These are phyloP conservation scores for Turritopsis rubra DNA, from an alignment of 30 jellyfish, hydroid and myxozoan genomes.

Conservation along the genomic window DNA sequence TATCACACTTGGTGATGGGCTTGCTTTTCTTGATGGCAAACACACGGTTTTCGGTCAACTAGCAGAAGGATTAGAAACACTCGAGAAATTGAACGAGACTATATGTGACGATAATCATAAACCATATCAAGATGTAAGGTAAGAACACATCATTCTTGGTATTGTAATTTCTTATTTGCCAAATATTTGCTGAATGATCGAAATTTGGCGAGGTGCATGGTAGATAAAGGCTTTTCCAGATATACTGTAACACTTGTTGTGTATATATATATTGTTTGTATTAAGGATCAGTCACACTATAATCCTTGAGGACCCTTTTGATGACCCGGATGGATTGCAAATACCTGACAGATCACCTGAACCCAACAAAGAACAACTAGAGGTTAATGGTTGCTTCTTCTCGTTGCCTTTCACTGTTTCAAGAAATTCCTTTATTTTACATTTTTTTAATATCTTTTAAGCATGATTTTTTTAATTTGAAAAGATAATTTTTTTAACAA, in stretches of 20 bases:
- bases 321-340: slow-evolving; percentile 74
- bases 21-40: slow-evolving; percentile 85
- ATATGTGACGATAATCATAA: slow-evolving; percentile 71
- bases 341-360: slow-evolving; percentile 93
- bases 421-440: not conserved
- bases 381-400: slow-evolving; percentile 29
- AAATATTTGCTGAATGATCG: not conserved
- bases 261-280: too few species aligned
- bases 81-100: slow-evolving; percentile 69
- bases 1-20: slow-evolving; percentile 57
- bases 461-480: not conserved
- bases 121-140: slow-evolving; percentile 98
- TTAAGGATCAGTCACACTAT: slow-evolving; percentile 87
- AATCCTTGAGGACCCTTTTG: slow-evolving; percentile 94
- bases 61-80: slow-evolving; percentile 86
- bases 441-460: not conserved
- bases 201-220: too few species aligned
- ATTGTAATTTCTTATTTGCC: not conserved
- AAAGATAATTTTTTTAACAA: too few species aligned
- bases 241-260: too few species aligned
- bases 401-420: not conserved
- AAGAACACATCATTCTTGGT: not conserved
- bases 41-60: slow-evolving; percentile 96
- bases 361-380: slow-evolving; percentile 61
- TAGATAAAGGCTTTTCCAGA: too few species aligned